phyloP scores from a whole-genome alignment of 2,797 vertebrate genomes.

The Myotis planiceps region DNA sequence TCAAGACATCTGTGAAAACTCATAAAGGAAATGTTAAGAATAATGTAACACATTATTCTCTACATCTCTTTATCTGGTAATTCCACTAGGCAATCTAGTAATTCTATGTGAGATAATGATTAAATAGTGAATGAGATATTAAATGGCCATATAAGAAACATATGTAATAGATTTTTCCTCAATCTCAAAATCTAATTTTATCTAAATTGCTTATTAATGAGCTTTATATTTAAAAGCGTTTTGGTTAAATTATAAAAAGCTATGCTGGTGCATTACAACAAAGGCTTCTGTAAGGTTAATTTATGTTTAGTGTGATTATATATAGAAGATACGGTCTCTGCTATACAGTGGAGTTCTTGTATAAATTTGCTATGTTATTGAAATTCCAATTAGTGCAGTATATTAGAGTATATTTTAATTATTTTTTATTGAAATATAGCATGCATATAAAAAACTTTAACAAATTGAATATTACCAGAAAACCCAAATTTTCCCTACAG shows the following conservation, averaged over 20 bases:
- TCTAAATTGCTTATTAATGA: conserved; percentile 48
- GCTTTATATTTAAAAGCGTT: not conserved
- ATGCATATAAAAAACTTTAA: not conserved
- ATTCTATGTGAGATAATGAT: conserved; percentile 58
- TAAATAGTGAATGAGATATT: conserved; percentile 46
- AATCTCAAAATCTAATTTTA: conserved; percentile 34
- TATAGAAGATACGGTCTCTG: not conserved
- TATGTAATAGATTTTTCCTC: not conserved
- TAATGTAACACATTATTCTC: conserved; percentile 39
- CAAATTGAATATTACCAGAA: not conserved
- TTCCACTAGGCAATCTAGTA: conserved; percentile 25
- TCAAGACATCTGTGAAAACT: conserved; percentile 25
- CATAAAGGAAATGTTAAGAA: conserved; percentile 10
- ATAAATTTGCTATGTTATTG: not conserved
- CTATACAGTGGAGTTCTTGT: not conserved
- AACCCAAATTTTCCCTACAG: not conserved
- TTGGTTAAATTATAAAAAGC: not conserved
- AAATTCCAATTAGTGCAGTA: not conserved
- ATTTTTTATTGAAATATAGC: not conserved
- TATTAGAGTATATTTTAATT: not conserved
- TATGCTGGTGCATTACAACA: not conserved
- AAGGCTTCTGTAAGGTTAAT: not conserved
- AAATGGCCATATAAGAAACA: conserved; percentile 25
- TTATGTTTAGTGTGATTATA: not conserved
- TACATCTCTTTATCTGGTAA: conserved; percentile 27